Evolutionary conservation across 2,888 invertebrate genomes (phyloP), one percentile per base, ranked within the genome.

Genomic region (Drosophila prolongata): DNA sequence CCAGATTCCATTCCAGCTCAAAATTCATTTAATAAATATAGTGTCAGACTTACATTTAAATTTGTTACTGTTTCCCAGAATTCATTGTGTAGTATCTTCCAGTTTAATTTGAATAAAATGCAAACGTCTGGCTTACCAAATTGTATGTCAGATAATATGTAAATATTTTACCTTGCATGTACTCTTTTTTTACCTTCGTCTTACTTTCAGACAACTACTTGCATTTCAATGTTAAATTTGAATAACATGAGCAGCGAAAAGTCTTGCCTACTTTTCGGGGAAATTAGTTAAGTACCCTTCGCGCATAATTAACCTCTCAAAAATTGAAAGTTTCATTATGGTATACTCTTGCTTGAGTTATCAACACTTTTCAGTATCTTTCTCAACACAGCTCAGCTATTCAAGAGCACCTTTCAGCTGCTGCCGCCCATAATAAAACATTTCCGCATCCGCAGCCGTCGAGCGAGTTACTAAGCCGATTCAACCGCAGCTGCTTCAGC

Each of bases 271-370:
- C 62, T n/a, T 62, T 62, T 62, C 16, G 24, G 60, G 40, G 27
- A 62, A 47, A 61, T 47, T 60, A 19, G 61, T 13, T 40, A 42
- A 47, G 62, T 49, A 61, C 47, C 35, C 42, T 64, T 64, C 49
- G 64, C 62, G 62, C 62, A 54, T 66, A 66, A 67, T 66, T 68
- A 65, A 67, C 40, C 66, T 11, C 66, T 66, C 40, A 16, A 66
- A 66, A 67, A 67, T 67, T 66, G 40, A 68, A 68, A 66, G 66
- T 66, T 67, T 42, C 46, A 42, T 67, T 66, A 27, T 64, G 64
- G 19, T 19, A 14, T 40, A 68, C 66, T 54, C 54, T 40, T 37
- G 46, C 27, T 43, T 40, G 55, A 68, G 67, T 55, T 66, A 68
- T 66, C 66, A 66, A 66, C 66, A 68, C 47, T 67, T 40, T 47